Conservation (phyloP, 2,797 vertebrate species). For the Ataeniobius toweri region DNA sequence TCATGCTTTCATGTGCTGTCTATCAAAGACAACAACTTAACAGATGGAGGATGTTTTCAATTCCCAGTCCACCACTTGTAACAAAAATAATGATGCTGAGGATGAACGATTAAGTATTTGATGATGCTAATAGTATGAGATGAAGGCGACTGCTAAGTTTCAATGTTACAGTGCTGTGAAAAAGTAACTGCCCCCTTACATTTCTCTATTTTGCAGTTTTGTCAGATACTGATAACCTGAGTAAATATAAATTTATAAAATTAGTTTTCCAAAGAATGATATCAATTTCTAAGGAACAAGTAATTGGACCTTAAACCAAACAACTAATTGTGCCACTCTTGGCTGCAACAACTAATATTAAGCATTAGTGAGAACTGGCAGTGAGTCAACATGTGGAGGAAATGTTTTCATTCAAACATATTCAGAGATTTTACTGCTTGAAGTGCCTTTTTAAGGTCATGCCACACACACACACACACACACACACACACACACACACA, state of each 20-base stretch:
- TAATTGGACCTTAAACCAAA: not conserved
- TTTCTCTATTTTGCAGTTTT: not conserved
- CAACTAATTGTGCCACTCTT: not conserved
- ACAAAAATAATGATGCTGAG: not conserved
- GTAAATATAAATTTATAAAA: not conserved
- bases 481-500: too few relatives aligned
- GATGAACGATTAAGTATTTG: constrained; percentile 10
- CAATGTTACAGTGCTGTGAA: too few relatives aligned
- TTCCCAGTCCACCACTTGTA: not conserved
- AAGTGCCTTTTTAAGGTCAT: not conserved
- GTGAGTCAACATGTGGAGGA: not conserved
- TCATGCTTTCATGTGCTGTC: constrained; percentile 40
- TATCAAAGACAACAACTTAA: constrained; percentile 32
- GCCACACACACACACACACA: not conserved
- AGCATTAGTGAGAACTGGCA: not conserved
- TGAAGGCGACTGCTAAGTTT: too few relatives aligned
- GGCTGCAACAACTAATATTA: not conserved
- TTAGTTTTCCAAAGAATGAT: too few relatives aligned
- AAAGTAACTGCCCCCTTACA: too few relatives aligned
- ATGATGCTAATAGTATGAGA: not conserved
- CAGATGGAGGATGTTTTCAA: constrained; percentile 18
- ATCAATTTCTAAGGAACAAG: too few relatives aligned
- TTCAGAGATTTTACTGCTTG: not conserved
- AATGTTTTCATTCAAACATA: not conserved
- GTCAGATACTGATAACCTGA: not conserved